Evolutionary conservation across 2,797 vertebrate species (phyloP).

Genomic region (Craterocephalus amniculus): DNA sequence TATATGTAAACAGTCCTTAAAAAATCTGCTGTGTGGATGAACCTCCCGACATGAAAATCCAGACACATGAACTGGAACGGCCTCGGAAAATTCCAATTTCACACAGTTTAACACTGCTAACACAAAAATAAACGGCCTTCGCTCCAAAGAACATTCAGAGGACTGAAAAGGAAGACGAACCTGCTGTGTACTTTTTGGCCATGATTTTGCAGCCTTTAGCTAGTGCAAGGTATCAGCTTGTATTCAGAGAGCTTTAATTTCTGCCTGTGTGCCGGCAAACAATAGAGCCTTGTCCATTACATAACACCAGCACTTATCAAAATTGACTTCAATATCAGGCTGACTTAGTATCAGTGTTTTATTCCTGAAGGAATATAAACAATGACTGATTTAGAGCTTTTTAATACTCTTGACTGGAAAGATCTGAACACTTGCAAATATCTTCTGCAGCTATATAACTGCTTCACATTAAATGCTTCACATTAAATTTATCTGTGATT

Average conservation of each 20-base stretch:
- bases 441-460: not conserved
- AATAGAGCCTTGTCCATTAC: constrained; percentile 23
- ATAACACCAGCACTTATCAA: constrained; percentile 28
- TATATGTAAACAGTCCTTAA: constrained; percentile 46
- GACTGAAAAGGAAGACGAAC: not conserved
- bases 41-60: constrained; percentile 36
- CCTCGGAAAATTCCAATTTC: constrained; percentile 46
- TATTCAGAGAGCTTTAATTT: constrained; percentile 18
- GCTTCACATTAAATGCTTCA: not conserved
- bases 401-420: not conserved
- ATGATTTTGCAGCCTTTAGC: not conserved
- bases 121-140: constrained; percentile 43
- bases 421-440: not conserved
- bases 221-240: constrained; percentile 9
- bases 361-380: not conserved
- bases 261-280: constrained; percentile 21
- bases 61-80: constrained; percentile 25
- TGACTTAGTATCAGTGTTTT: constrained; percentile 26
- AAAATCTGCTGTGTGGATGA: constrained; percentile 17
- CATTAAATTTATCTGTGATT: not conserved
- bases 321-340: constrained; percentile 30
- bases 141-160: constrained; percentile 26
- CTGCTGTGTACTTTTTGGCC: not conserved
- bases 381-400: not conserved
- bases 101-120: constrained; percentile 28